Conservation (phyloP, 2,797 vertebrate species). For the Mormyrops boulengeri region DNA sequence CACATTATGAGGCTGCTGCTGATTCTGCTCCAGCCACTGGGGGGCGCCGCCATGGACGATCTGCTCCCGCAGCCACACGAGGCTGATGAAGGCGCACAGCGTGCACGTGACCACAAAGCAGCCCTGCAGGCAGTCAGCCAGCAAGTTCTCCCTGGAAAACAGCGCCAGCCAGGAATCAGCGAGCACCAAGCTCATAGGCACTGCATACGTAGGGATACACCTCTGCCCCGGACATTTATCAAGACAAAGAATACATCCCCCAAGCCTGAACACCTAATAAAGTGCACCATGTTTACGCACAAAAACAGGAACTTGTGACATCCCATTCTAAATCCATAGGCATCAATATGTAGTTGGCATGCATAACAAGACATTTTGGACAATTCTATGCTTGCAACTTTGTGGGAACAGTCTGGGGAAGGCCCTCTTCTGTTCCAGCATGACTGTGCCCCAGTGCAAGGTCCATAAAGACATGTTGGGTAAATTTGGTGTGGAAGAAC, state of each 20-base stretch:
- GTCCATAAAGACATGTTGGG: background rate
- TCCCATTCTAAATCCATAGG: background rate
- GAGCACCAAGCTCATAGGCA: background rate
- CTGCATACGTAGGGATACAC: background rate
- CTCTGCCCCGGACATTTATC: background rate
- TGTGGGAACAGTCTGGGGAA: background rate
- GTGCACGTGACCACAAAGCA: slow-evolving; percentile 98
- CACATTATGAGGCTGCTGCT: slow-evolving; percentile 73
- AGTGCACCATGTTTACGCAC: background rate
- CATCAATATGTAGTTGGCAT: background rate
- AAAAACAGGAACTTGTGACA: background rate
- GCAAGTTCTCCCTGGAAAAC: slow-evolving; percentile 81
- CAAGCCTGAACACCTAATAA: background rate
- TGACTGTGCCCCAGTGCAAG: background rate
- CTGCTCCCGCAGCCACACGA: slow-evolving; percentile 97
- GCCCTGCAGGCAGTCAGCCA: slow-evolving; percentile 96
- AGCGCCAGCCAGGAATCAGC: background rate
- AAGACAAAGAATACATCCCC: background rate
- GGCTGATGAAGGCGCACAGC: slow-evolving; percentile 94
- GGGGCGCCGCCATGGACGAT: slow-evolving; percentile 95
- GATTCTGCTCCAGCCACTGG: slow-evolving; percentile 92
- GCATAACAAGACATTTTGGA: background rate
- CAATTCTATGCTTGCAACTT: background rate
- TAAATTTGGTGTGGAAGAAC: background rate
- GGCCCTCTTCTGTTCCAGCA: background rate